Evolutionary conservation across 92 coral and sea anemone genomes (phyloP), one percentile per base, ranked within the genome.

Genomic region (Montipora capitata): DNA sequence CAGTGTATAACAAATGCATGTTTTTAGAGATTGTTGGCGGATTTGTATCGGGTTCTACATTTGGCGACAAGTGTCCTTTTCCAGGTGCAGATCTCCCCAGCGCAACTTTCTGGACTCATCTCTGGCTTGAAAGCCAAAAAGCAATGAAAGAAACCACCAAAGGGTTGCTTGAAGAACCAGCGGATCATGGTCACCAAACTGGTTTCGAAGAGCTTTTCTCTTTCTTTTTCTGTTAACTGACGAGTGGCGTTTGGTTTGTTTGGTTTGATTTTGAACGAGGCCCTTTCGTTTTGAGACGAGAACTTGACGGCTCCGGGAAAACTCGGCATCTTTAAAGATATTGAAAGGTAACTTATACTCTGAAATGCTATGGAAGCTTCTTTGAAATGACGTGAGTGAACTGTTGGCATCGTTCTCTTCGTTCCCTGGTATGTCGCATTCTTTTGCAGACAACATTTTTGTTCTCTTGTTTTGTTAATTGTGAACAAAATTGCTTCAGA

Each of bases 91-190:
- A 43, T 74, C 82, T 43, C 87, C 87, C 87, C 69, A 83, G 74
- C 80, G 69, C 81, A 82, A 80, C 63, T 82, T 82, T 38, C 87
- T 49, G 27, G 67, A 68, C 51, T 83, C 72, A 38, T 73, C 88
- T 74, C 88, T 73, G 85, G 89, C 89, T 35, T 84, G 57, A 77
- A 85, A 85, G 42, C 84, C 89, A 85, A 85, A 85, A 58, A 78
- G 77, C 61, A 82, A 52, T 10, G 87, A 82, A 82, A 82, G 87
- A 49, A 82, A 72, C 83, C 54, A 85, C 78, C 70, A 18, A 65
- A 65, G 74, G 56, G 80, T 79, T 68, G 72, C 35, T 71, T 87
- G 86, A 5, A 79, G 83, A 10, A 74, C 68, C 39, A 67, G 78
- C 4, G 79, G 82, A 68, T 56, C 68, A 27, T 68, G 61, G 54